Evolutionary conservation across 2,888 invertebrate genomes (phyloP), one percentile per base, ranked within the genome.

Genomic region (Chaetogeoica ovagalla): DNA sequence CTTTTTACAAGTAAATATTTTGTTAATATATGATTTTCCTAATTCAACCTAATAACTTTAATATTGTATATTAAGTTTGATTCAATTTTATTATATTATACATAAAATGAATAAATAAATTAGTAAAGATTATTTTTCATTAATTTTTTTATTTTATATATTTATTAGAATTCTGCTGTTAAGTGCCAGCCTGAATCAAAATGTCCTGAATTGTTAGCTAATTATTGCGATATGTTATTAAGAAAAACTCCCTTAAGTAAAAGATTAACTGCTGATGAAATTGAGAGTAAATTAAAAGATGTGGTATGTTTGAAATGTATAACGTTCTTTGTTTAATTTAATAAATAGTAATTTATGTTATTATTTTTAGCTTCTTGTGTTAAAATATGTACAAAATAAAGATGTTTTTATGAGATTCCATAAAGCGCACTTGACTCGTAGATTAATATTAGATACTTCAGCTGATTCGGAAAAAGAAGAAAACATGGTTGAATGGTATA

Each of bases 381-480:
- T 99, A 83, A 99, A 99, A 87, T 99, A 99, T 88, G 97, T 99
- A 84, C 95, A 96, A 87, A 99, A 98, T 88, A 99, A 99, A 87
- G 99, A 99, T 89, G 98, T 99, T 48, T 99, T 99, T 87, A 99
- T 99, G 98, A 90, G 98, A 84, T 99, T 97, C 87, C 98, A 99
- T 87, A 98, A 99, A 87, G 97, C 97, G 69, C 98, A 99, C 88
- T 89, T 99, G 83, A 98, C 98, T 11, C 89, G 99, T 85, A 91
- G 96, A 82, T 90, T 99, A 83, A 98, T 99, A 86, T 90, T 99
- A 84, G 98, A 99, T 86, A 96, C 97, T 23, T 97, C 97, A 85
- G 97, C 98, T 1, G 99, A 99, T 87, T 97, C 96, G 83, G 99
- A 99, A 86, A 98, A 98, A 85, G 99, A 99, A 87, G 98, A 99